Evolutionary conservation across 2,797 vertebrate species (phyloP).

Genomic region (Nyctibius grandis): DNA sequence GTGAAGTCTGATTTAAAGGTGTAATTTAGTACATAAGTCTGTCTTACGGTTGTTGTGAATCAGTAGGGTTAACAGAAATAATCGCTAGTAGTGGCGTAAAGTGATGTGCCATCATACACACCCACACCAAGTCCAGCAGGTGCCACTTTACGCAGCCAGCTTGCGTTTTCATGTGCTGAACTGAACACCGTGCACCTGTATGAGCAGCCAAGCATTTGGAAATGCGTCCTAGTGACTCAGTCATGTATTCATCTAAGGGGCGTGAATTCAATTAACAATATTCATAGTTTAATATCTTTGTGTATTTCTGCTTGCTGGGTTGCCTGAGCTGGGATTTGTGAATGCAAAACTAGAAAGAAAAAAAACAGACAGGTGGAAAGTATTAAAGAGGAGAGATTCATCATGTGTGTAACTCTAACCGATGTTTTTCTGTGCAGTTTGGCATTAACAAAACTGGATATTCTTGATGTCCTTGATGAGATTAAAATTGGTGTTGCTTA

Average conservation of each 20-base stretch:
- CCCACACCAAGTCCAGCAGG: background rate
- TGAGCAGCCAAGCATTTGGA: background rate
- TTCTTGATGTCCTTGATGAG: conserved; percentile 93
- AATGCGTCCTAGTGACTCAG: background rate
- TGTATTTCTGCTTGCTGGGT: background rate
- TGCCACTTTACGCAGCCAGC: background rate
- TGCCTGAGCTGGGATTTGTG: background rate
- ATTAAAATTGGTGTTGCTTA: conserved; percentile 95
- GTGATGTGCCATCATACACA: background rate
- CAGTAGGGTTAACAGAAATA: background rate
- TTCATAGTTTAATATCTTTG: background rate
- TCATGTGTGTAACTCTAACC: background rate
- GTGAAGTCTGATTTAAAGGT: background rate
- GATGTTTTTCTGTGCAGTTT: conserved; percentile 77
- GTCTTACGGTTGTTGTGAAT: background rate
- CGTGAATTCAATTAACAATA: background rate
- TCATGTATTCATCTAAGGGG: background rate
- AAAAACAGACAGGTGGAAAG: background rate
- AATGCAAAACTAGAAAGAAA: background rate
- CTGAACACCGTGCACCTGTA: background rate
- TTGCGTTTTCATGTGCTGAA: background rate
- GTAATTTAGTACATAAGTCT: background rate
- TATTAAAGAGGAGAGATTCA: background rate
- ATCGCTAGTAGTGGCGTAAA: background rate
- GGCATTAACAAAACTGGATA: conserved; percentile 97